Conservation (phyloP, 2,888 invertebrate genomes). For the Caenorhabditis doughertyi region DNA sequence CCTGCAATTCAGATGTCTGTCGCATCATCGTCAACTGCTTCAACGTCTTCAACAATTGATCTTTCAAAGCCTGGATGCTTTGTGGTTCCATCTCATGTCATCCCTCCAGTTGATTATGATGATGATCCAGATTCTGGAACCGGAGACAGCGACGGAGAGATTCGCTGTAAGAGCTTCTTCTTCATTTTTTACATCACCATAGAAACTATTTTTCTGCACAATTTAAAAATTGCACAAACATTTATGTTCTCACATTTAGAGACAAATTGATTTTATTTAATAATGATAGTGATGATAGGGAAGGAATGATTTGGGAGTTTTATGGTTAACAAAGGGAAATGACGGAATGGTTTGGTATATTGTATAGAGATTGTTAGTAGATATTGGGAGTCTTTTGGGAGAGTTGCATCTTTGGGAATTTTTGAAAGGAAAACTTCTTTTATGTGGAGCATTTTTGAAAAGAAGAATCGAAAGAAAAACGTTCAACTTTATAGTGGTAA, state of each 20-base stretch:
- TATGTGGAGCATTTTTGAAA: too few relatives aligned
- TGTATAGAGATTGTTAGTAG: too few relatives aligned
- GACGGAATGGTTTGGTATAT: too few relatives aligned
- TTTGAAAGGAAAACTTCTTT: too few relatives aligned
- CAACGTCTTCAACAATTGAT: slow-evolving; percentile 63
- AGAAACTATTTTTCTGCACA: slow-evolving; percentile 3
- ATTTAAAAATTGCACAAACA: slow-evolving; percentile 10
- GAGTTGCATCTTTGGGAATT: too few relatives aligned
- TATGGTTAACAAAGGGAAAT: background rate
- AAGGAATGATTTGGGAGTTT: slow-evolving; percentile 5
- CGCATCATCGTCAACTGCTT: slow-evolving; percentile 71
- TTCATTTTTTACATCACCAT: slow-evolving; percentile 13
- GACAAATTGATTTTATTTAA: background rate
- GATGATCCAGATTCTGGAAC: slow-evolving; percentile 81
- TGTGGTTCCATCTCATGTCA: slow-evolving; percentile 52
- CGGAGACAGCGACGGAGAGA: slow-evolving; percentile 79
- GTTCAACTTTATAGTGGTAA: too few relatives aligned
- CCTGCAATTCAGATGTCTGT: slow-evolving; percentile 75
- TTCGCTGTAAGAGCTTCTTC: slow-evolving; percentile 64
- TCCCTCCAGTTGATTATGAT: slow-evolving; percentile 80
- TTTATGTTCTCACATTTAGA: slow-evolving; percentile 26
- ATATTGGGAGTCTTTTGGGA: too few relatives aligned
- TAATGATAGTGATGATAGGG: slow-evolving; percentile 7
- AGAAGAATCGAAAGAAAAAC: too few relatives aligned
- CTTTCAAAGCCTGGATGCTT: slow-evolving; percentile 45